Base-by-base conservation (phyloP, 2,113 vertebrate species). In the Oreocharis arfaki region DNA sequence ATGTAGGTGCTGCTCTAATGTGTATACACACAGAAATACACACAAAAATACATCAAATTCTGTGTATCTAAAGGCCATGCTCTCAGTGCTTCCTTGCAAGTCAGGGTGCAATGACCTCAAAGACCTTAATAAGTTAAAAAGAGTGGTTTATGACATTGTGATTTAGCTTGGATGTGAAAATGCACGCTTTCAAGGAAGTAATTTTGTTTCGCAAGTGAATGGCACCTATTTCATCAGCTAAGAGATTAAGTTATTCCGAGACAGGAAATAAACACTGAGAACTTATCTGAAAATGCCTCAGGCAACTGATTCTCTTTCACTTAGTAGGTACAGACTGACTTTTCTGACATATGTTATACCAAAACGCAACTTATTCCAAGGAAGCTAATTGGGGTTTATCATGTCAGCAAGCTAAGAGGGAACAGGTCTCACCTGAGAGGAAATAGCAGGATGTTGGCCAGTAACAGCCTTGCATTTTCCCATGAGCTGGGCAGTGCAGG, bases 301-400 rank as follows among this genome's bases (percentile, higher is more conserved):
- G 64, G 67, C 30, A 52, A 57, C 13, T 3, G 49, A 42, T 61
- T 77, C 9, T 88, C 56, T 78, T 74, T 71, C 18, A 9, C 13
- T 21, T 73, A 46, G 44, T 30, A 73, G 42, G 21, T 24, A 55
- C 13, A 35, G 20, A 47, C 39, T 84, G 55, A 69, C 42, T 85
- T 88, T 57, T 41, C 47, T 49, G 16, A 53, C 1, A 1, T 15
- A 59, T 0, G 0, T 67, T 69, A 65, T 8, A 42, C 18, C 7
- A 70, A 87, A 91, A 61, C 15, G 13, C 32, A 70, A 14, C 30
- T 18, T 57, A 10, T 44, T 60, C 20, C 69, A 52, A 47, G 30
- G 26, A 93, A 35, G 15, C 2, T 78, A 74, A 75, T 33, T 68
- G 35, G 18, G 3, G 13, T 67, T 47, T 81, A 57, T 41, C 9